These are phyloP conservation scores for Trypoxylus dichotomus DNA, from an alignment of 1,140 invertebrate species.

Conservation along the genomic window DNA sequence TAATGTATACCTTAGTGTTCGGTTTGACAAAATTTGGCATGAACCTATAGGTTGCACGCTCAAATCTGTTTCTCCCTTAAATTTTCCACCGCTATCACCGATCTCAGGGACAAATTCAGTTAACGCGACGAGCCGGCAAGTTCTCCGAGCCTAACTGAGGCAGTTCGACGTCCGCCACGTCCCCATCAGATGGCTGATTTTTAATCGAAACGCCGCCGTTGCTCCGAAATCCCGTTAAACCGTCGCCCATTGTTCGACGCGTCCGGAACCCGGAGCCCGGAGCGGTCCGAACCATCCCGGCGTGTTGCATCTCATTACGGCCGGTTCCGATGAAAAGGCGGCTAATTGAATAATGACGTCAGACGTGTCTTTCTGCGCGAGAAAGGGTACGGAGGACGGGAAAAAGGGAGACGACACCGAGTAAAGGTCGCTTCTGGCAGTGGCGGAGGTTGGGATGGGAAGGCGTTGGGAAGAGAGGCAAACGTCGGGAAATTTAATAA, in stretches of 20 bases:
- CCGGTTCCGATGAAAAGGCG: neutral
- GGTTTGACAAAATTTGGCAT: no score
- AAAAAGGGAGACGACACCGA: neutral
- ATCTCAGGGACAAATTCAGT: neutral
- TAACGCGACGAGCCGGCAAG: neutral
- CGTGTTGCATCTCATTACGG: neutral
- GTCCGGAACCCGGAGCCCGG: neutral
- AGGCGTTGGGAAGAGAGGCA: no score
- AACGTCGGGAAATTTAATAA: no score
- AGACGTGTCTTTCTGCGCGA: neutral
- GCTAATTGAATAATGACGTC: constrained; percentile 2
- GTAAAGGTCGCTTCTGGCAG: no score
- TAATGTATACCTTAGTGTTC: no score
- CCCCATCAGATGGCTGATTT: neutral
- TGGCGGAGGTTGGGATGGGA: no score
- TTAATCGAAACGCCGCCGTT: neutral
- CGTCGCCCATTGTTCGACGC: no score
- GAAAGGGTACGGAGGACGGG: neutral
- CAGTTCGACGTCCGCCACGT: neutral
- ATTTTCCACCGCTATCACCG: neutral
- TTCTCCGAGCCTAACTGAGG: neutral
- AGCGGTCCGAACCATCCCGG: neutral
- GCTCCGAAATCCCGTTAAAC: no score
- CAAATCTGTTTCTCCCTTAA: neutral
- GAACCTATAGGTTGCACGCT: no score